Percentiles rank a stretch among this genome's conserved stretches.
These are phyloP conservation scores for Campoletis raptor DNA, from an alignment of 2,888 invertebrate genomes.

Conservation along the genomic window DNA sequence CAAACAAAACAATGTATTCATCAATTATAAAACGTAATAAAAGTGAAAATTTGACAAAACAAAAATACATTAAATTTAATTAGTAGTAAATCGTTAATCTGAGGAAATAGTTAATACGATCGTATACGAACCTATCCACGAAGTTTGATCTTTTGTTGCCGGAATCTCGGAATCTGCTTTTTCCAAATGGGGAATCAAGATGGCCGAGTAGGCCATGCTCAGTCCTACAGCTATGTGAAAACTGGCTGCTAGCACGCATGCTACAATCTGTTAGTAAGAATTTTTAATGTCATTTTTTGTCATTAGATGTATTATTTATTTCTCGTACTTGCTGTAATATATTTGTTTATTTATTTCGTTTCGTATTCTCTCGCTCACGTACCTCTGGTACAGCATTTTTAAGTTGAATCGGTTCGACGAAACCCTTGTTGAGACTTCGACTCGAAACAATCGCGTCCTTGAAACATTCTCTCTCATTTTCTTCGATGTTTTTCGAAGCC, in stretches of 20 bases:
- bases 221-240: conserved; percentile 88
- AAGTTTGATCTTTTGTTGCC: conserved; percentile 84
- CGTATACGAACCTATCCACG: conserved; percentile 86
- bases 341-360: neutral
- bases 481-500: conserved; percentile 83
- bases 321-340: neutral
- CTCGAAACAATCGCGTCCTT: conserved; percentile 83
- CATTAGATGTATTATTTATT: neutral
- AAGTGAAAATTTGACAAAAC: neutral
- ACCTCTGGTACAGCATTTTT: conserved; percentile 81
- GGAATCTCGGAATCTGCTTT: conserved; percentile 75
- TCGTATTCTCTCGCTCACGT: conserved; percentile 4
- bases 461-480: conserved; percentile 82
- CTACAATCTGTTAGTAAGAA: conserved; percentile 84
- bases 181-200: conserved; percentile 86
- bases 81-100: neutral
- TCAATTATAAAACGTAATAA: neutral
- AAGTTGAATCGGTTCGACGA: conserved; percentile 77
- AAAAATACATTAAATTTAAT: neutral
- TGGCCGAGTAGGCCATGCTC: conserved; percentile 87
- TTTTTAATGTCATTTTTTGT: neutral
- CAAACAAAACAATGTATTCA: neutral
- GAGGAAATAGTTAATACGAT: conserved; percentile 17
- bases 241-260: conserved; percentile 86
- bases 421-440: conserved; percentile 82